Conservation (phyloP, 2,113 vertebrate species). For the Nerophis ophidion region DNA sequence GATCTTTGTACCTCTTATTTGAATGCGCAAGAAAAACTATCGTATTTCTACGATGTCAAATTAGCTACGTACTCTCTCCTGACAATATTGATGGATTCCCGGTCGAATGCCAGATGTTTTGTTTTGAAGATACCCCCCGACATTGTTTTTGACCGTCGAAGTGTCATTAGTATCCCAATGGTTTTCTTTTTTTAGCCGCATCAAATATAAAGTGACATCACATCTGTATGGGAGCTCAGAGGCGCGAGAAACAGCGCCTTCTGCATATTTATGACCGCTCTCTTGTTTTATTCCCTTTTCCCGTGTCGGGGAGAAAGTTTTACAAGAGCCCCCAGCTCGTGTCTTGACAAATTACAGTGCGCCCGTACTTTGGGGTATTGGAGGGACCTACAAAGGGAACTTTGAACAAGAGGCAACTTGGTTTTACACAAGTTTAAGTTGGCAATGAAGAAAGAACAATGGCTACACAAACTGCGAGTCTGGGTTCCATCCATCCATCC, state of each 20-base stretch:
- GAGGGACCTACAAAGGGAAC: slow-evolving; percentile 14
- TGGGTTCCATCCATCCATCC: no score
- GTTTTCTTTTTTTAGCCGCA: slow-evolving; percentile 8
- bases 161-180: slow-evolving; percentile 2
- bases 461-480: no score
- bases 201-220: slow-evolving; percentile 26
- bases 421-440: slow-evolving; percentile 26
- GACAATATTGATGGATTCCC: no score
- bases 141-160: background rate
- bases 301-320: slow-evolving; percentile 48
- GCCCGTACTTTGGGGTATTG: slow-evolving; percentile 39
- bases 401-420: background rate
- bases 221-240: slow-evolving; percentile 30
- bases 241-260: slow-evolving; percentile 27
- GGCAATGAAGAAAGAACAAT: slow-evolving; percentile 13
- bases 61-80: no score
- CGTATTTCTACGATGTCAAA: no score
- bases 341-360: slow-evolving; percentile 55
- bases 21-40: no score
- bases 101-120: no score
- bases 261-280: slow-evolving; percentile 61
- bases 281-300: slow-evolving; percentile 58
- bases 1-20: no score
- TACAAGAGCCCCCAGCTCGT: slow-evolving; percentile 42
- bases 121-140: no score